Conservation (phyloP, 2,113 vertebrate genomes). For the Thomomys bottae region DNA sequence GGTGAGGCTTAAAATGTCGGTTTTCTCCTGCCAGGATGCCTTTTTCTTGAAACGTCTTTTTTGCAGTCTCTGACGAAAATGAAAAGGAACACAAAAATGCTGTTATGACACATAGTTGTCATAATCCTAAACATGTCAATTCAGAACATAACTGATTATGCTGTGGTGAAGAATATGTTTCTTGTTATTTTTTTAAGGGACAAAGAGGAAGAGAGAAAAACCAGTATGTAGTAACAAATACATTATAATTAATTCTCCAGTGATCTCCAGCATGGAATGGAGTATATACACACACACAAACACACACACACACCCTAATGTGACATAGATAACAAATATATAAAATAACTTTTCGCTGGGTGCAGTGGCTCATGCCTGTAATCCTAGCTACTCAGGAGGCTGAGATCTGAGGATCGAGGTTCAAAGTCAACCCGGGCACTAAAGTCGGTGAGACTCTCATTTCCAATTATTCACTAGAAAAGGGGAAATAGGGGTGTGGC, state of each 20-base stretch:
- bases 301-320: background rate
- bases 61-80: slow-evolving; percentile 87
- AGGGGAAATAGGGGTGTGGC: no score
- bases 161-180: background rate
- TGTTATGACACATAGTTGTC: background rate
- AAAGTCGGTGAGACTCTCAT: no score
- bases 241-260: background rate
- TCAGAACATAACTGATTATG: slow-evolving; percentile 4
- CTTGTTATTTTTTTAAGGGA: background rate
- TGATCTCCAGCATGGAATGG: background rate
- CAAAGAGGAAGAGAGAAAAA: background rate
- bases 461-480: no score
- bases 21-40: slow-evolving; percentile 89
- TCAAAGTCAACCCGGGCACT: no score
- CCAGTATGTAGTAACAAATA: background rate
- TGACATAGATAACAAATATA: background rate
- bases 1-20: slow-evolving; percentile 92
- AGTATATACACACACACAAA: background rate
- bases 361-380: no score
- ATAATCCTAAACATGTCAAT: background rate
- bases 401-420: no score
- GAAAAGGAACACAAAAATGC: slow-evolving; percentile 64
- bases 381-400: no score
- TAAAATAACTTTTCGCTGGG: no score
- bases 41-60: slow-evolving; percentile 90